Base-by-base conservation (phyloP, 30 jellyfish, hydroid and myxozoan genomes). In the Calvadosia cruxmelitensis region DNA sequence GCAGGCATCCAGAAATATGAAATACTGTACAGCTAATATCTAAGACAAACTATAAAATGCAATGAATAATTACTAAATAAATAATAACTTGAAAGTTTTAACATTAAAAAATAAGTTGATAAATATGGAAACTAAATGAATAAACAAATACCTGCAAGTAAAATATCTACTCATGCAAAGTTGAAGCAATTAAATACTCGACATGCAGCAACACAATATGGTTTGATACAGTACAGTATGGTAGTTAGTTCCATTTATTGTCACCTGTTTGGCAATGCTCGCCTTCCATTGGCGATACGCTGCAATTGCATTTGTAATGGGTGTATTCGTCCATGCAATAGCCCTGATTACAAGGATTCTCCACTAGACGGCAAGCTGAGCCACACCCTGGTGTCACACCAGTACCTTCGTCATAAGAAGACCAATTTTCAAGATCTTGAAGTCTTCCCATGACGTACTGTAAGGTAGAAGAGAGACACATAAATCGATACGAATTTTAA, bases 351-450 rank as follows among this genome's bases (percentile, higher is more conserved):
- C 99, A 91, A 3, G 99, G 99, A 0, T 70, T 67, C 69, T 78
- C 69, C 24, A 91, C 81, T 33, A 91, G 65, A 29, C 67, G 61
- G 57, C 99, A 91, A 7, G 95, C 94, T 23, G 95, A 82, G 1
- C 99, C 99, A 77, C 95, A 92, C 2, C 99, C 99, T 25, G 99
- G 99, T 53, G 82, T 82, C 1, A 91, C 99, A 31, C 99, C 99
- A 29, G 70, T 63, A 30, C 68, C 71, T 25, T 85, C 85, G 29
- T 64, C 57, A 42, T 42, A 42, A 10, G 10, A 5, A 5, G 57
- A 10, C 20, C 20, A 5, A 5, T 10, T 42, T 5, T 10, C 57
- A 5, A 42, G 20, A 42, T 42, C 15, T 42, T 42, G 57, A 5
- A 42, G 20, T 42, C 57, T 10, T 5, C 57, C 57, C 57, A 42